Evolutionary conservation across 92 coral and sea anemone species (phyloP), one percentile per base, ranked within the genome.

Genomic region (Paramuricea clavata): DNA sequence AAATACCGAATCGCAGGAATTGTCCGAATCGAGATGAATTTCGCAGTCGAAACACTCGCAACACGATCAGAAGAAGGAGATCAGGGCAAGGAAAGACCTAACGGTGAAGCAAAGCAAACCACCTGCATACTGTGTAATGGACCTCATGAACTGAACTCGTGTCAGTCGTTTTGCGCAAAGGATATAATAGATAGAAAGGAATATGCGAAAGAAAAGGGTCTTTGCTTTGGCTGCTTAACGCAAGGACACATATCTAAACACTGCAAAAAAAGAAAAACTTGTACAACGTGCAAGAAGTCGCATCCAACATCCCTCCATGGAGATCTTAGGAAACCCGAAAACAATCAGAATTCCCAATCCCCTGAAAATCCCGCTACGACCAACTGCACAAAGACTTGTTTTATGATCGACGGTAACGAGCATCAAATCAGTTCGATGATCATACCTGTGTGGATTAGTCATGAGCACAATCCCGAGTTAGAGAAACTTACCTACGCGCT

Each of bases 221-320:
- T 92, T 8, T 89, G 95, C 57, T 92, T 85, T 27, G 85, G 87
- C 71, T 92, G 92, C 68, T 60, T 92, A 13, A 36, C 65, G n/a
- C 82, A 59, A 22, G 95, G 95, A 12, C 95, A 89, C 73, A 69
- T 69, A 62, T 89, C 85, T 16, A 91, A 78, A 35, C 68, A 82
- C 30, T 91, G 89, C 75, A 70, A 83, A 32, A 76, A 91, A 31
- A 83, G 88, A 60, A 86, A 76, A 39, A 35, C 67, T 27, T 89
- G 92, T 47, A 73, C 81, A 12, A 52, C 52, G n/a, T 83, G 95
- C 21, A 72, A 69, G 1, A 83, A 71, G 49, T 86, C 43, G 17
- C 93, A 89, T 65, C 91, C 91, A 0, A 89, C 92, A 0, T 78
- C 92, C 11, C 78, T 92, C 19, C 93, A 92, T 47, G 90, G 92